phyloP scores from a whole-genome alignment of 2,113 vertebrate genomes.

The Misgurnus mizolepis region DNA sequence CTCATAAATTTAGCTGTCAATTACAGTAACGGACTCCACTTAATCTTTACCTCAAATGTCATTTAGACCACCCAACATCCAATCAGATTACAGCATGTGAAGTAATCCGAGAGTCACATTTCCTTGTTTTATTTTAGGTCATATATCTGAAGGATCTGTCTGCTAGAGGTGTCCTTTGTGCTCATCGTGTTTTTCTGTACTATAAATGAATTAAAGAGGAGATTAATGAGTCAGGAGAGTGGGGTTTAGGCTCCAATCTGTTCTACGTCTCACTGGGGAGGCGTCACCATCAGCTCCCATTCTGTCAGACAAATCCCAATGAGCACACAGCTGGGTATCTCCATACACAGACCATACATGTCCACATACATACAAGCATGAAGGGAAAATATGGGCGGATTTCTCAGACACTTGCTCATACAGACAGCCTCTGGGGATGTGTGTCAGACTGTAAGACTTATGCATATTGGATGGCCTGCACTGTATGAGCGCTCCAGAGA shows the following conservation, averaged over 20 bases:
- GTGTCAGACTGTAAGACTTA: constrained; percentile 36
- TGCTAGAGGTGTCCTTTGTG: constrained; percentile 35
- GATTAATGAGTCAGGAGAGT: constrained; percentile 76
- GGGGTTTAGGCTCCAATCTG: constrained; percentile 73
- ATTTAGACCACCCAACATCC: constrained; percentile 13
- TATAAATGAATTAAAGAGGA: constrained; percentile 72
- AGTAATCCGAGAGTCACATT: background rate
- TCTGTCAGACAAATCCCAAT: constrained; percentile 61
- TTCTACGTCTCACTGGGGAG: constrained; percentile 60
- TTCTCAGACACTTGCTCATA: background rate
- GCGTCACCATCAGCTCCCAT: constrained; percentile 59
- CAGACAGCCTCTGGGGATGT: constrained; percentile 32
- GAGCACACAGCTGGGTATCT: constrained; percentile 12
- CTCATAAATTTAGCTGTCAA: background rate
- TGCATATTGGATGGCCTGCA: constrained; percentile 33
- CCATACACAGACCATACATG: constrained; percentile 15
- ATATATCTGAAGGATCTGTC: constrained; percentile 43
- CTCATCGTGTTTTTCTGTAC: constrained; percentile 31
- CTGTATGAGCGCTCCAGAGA: background rate
- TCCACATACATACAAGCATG: constrained; percentile 5
- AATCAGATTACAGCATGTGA: constrained; percentile 20
- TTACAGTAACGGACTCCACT: background rate
- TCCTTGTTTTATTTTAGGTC: constrained; percentile 40
- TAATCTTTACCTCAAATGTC: background rate
- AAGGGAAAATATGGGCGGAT: constrained; percentile 6